A percentile compares a stretch with the other conserved stretches of the same genome.
Evolutionary conservation across 2,113 vertebrate genomes (phyloP).

Genomic region (Kobus ellipsiprymnus): DNA sequence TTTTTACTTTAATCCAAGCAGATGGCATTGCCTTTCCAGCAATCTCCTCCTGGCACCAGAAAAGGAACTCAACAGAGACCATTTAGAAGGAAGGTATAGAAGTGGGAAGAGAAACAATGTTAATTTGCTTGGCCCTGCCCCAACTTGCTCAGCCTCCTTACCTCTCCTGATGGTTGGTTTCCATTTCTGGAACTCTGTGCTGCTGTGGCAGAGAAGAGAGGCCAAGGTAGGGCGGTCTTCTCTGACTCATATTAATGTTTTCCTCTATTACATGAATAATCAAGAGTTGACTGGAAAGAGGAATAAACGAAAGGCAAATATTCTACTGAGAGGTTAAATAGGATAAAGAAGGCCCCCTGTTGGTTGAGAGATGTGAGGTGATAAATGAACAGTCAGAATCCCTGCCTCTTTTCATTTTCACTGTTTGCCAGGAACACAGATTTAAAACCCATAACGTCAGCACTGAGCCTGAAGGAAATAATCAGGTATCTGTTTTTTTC

Average conservation of each 20-base stretch:
- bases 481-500: conserved; percentile 53
- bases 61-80: conserved; percentile 2
- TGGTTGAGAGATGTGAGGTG: conserved; percentile 39
- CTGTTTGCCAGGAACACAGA: conserved; percentile 57
- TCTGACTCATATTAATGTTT: conserved; percentile 31
- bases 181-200: conserved; percentile 31
- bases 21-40: neutral
- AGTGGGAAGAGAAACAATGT: neutral
- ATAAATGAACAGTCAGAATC: conserved; percentile 57
- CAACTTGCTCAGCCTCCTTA: conserved; percentile 34
- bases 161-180: conserved; percentile 34
- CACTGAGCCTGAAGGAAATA: conserved; percentile 43
- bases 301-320: conserved; percentile 54
- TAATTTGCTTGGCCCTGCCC: neutral
- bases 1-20: conserved; percentile 35
- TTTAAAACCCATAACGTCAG: conserved; percentile 28
- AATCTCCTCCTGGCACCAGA: neutral
- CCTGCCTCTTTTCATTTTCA: conserved; percentile 57
- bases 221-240: neutral
- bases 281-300: conserved; percentile 40
- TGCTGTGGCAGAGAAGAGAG: neutral
- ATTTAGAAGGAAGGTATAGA: conserved; percentile 17
- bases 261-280: conserved; percentile 39
- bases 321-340: conserved; percentile 47
- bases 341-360: conserved; percentile 46